Conservation (phyloP, 2,888 invertebrate species). For the Boloria euphrosyne region DNA sequence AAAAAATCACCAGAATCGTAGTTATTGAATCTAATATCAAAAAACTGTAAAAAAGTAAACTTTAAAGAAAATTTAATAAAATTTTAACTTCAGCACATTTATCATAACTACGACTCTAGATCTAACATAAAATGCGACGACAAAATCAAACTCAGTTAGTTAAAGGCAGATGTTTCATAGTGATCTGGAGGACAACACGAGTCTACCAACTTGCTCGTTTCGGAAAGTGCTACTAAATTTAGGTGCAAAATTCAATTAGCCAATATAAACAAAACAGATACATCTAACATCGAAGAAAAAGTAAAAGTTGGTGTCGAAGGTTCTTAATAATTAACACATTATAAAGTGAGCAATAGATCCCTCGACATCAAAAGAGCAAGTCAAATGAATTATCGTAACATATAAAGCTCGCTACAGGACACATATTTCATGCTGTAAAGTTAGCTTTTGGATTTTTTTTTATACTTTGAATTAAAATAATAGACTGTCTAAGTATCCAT, state of each 20-base stretch:
- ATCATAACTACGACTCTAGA: constrained; percentile 3
- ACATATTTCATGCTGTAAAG: constrained; percentile 36
- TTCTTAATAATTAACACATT: constrained; percentile 55
- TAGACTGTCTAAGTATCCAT: not conserved
- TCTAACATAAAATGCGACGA: constrained; percentile 13
- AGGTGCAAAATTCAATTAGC: constrained; percentile 29
- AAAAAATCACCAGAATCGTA: constrained; percentile 11
- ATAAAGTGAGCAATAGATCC: constrained; percentile 50
- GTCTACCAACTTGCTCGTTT: constrained; percentile 40
- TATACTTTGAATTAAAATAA: not conserved
- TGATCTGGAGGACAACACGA: constrained; percentile 36
- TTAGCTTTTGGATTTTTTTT: constrained; percentile 60
- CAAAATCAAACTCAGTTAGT: constrained; percentile 28
- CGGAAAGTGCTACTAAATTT: constrained; percentile 25
- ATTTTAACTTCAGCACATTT: too few species aligned
- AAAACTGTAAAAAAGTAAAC: not conserved
- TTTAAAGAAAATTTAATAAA: not conserved
- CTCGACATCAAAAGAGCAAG: constrained; percentile 75
- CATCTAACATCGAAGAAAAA: constrained; percentile 23
- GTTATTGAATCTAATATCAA: not conserved
- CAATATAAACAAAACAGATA: constrained; percentile 29
- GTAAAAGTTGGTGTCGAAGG: constrained; percentile 60
- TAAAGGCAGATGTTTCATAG: constrained; percentile 25
- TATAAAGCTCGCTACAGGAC: constrained; percentile 47
- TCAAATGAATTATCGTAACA: constrained; percentile 78